Base-by-base conservation (phyloP, 2,797 vertebrate species). In the Loris lydekkerianus region DNA sequence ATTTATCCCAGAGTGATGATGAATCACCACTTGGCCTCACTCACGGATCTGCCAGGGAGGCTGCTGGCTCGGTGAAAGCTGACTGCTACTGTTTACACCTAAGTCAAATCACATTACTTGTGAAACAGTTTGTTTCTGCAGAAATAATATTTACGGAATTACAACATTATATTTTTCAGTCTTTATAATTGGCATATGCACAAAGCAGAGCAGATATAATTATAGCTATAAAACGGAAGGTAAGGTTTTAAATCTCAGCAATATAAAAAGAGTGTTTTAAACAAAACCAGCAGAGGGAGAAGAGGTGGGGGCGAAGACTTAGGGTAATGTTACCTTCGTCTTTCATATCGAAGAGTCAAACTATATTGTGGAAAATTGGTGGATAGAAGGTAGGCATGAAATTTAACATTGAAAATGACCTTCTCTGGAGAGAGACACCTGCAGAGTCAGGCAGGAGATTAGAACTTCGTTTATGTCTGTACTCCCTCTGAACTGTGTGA, bases 141-240 rank as follows among this genome's bases (percentile, higher is more conserved):
- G 56, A 85, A 77, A 49, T 81, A 88, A 23, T 31, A 58, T 76
- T 80, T 58, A 21, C 49, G 29, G 56, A 75, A 69, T 92, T 10
- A 23, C 60, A 76, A 20, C 18, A 2, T 29, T 31, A 40, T 65
- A 63, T 61, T 63, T 31, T 56, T 86, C 31, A 85, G 72, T 34
- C 61, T 63, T 63, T 46, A 31, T 15, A 11, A 70, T 13, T 89
- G 75, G 70, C 43, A 49, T 63, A 29, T 21, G 53, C 21, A 77
- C 46, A 72, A 84, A 85, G 10, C 46, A 86, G n/a, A 92, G 31
- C 72, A 70, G 23, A 27, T 10, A 20, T 67, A 25, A 49, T 73
- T 53, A 88, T 81, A 72, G 56, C 69, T 34, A 43, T 4, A 82
- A 61, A 89, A 63, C 7, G 20, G 13, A 70, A 63, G 29, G 34